Percentiles rank a stretch among this genome's conserved stretches.
Evolutionary conservation across 2,888 invertebrate genomes (phyloP).

Genomic region (Neoscelio sp.): DNA sequence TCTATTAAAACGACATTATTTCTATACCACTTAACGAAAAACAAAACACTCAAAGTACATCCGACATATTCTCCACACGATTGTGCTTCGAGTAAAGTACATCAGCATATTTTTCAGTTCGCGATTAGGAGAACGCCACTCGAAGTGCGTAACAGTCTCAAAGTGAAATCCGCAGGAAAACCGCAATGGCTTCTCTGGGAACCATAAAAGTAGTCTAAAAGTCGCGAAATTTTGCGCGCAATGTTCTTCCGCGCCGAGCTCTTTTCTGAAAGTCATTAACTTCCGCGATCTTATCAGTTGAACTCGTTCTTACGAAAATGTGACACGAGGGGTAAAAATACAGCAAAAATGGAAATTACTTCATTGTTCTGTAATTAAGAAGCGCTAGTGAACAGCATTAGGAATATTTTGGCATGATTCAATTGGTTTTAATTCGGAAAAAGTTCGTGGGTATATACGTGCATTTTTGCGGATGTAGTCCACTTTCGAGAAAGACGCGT

Average conservation of each 20-base stretch:
- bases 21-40: conserved; percentile 49
- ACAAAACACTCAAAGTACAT: conserved; percentile 23
- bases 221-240: conserved; percentile 41
- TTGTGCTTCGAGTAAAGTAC: conserved; percentile 49
- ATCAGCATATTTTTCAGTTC: conserved; percentile 61
- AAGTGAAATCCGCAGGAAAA: conserved; percentile 28
- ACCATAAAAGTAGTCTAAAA: conserved; percentile 49
- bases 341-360: too few relatives aligned
- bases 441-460: too few relatives aligned
- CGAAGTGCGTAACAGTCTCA: conserved; percentile 46
- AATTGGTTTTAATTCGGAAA: too few relatives aligned
- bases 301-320: too few relatives aligned
- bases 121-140: conserved; percentile 44
- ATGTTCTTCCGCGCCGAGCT: background rate
- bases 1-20: conserved; percentile 22
- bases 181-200: conserved; percentile 52
- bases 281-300: conserved; percentile 33
- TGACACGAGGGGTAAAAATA: too few relatives aligned
- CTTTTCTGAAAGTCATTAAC: conserved; percentile 35
- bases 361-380: too few relatives aligned
- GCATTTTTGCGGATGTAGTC: too few relatives aligned
- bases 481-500: too few relatives aligned
- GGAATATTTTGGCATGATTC: too few relatives aligned
- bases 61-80: conserved; percentile 33
- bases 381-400: too few relatives aligned